These are phyloP conservation scores for Scomber colias DNA, from an alignment of 2,113 vertebrate species.

Conservation along the genomic window DNA sequence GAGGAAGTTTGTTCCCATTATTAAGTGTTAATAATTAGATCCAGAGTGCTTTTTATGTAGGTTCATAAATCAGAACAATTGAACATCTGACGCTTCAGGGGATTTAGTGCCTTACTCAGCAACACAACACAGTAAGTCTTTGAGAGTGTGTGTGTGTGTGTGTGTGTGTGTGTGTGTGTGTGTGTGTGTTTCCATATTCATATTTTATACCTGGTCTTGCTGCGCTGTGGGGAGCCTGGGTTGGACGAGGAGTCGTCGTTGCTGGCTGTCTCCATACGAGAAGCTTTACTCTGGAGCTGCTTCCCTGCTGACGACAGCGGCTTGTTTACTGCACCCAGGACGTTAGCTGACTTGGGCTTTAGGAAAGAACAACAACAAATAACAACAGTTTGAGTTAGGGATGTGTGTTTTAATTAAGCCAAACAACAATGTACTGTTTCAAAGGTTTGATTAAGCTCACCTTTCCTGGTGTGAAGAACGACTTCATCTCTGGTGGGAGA, in stretches of 20 bases:
- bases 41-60: background rate
- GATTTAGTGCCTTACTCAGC: background rate
- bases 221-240: constrained; percentile 95
- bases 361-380: constrained; percentile 22
- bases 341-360: constrained; percentile 97
- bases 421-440: background rate
- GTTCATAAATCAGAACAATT: background rate
- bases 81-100: background rate
- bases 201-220: constrained; percentile 90
- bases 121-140: too few species aligned
- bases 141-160: too few species aligned
- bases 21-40: background rate
- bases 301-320: constrained; percentile 96
- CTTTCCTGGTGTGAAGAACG: constrained; percentile 98
- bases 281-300: constrained; percentile 95
- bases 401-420: background rate
- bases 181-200: too few species aligned
- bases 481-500: constrained; percentile 97
- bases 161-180: too few species aligned
- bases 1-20: background rate
- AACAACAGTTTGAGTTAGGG: background rate
- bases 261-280: constrained; percentile 97
- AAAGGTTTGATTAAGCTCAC: constrained; percentile 70
- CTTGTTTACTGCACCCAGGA: constrained; percentile 98
- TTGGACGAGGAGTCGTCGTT: constrained; percentile 97